A percentile compares a stretch with the other conserved stretches of the same genome.
These are phyloP conservation scores for Ochotona curzoniae DNA, from an alignment of 2,113 vertebrate species.

Conservation along the genomic window DNA sequence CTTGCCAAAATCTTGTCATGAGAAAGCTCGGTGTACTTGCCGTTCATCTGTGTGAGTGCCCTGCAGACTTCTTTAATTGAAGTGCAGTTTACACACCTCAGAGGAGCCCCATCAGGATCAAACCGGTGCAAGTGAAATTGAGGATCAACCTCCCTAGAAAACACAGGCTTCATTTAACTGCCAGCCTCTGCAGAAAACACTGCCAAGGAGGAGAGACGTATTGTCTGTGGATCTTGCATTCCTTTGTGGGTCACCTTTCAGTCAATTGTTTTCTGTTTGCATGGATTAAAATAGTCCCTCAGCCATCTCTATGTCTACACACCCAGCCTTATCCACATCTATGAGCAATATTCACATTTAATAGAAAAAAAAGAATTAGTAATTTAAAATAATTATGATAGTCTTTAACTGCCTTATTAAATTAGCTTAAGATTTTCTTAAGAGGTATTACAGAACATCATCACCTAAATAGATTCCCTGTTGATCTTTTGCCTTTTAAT, in stretches of 20 bases:
- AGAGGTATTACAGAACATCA: constrained; percentile 28
- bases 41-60: constrained; percentile 73
- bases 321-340: not conserved
- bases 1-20: constrained; percentile 61
- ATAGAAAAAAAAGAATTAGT: constrained; percentile 22
- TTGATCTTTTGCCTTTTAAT: constrained; percentile 59
- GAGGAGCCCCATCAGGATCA: constrained; percentile 75
- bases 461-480: constrained; percentile 21
- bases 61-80: constrained; percentile 81
- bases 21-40: constrained; percentile 51
- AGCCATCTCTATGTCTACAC: not conserved
- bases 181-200: not conserved
- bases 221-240: not conserved
- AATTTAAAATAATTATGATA: not conserved
- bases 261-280: not conserved
- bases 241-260: not conserved
- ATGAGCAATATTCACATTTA: not conserved
- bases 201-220: not conserved
- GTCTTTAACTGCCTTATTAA: constrained; percentile 55
- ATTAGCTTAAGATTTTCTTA: constrained; percentile 31
- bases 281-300: not conserved
- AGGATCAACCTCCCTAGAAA: constrained; percentile 69
- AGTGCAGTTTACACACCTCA: constrained; percentile 75
- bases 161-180: constrained; percentile 65
- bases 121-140: constrained; percentile 64